A percentile compares a stretch with the other conserved stretches of the same genome.
phyloP scores from a whole-genome alignment of 2,113 vertebrate genomes.

The Galbula dea region DNA sequence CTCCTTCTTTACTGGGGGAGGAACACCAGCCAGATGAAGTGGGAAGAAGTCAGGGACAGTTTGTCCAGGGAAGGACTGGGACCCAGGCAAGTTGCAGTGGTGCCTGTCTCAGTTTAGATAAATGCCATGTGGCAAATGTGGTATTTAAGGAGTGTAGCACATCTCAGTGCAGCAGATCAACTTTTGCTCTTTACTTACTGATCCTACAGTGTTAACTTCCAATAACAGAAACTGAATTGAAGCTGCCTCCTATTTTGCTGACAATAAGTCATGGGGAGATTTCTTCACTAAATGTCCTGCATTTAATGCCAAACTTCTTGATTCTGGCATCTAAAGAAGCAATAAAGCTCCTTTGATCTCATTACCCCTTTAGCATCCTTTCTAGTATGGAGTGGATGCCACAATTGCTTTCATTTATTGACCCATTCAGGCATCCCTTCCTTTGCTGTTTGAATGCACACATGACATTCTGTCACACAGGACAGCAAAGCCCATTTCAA shows the following conservation, averaged over 20 bases:
- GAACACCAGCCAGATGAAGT: neutral
- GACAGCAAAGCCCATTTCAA: neutral
- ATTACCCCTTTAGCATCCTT: too few species aligned
- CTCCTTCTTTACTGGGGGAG: neutral
- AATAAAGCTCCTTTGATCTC: too few species aligned
- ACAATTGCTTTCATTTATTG: too few species aligned
- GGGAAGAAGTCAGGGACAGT: neutral
- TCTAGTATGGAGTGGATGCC: too few species aligned
- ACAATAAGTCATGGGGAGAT: neutral
- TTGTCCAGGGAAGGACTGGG: neutral
- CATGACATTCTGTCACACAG: neutral
- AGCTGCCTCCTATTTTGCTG: neutral
- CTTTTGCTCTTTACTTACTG: neutral
- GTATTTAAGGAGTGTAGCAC: neutral
- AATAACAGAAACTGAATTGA: neutral
- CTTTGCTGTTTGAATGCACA: neutral
- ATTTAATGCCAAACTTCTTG: too few species aligned
- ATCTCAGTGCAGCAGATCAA: neutral
- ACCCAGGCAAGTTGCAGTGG: neutral
- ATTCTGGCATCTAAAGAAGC: too few species aligned
- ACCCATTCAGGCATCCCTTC: neutral
- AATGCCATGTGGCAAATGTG: neutral
- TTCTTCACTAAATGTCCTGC: neutral
- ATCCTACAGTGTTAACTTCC: neutral
- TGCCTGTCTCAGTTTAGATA: rapidly evolving